Percentiles rank a stretch among this genome's conserved stretches.
Conservation (phyloP, 2,888 invertebrate species). For the Mimas tiliae region DNA sequence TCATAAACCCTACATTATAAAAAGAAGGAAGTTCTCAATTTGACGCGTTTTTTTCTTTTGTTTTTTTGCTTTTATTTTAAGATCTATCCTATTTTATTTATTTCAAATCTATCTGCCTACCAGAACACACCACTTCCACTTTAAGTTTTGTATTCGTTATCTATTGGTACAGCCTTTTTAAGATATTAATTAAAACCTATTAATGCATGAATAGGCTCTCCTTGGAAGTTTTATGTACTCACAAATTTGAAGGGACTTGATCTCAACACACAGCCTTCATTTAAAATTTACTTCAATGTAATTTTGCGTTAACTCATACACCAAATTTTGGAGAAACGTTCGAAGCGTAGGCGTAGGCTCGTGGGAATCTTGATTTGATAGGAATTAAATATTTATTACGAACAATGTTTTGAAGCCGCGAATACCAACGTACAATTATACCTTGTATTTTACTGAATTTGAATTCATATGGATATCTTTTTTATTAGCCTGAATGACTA, state of each 20-base stretch:
- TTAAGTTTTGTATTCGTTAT: too few species aligned
- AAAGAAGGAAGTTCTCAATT: too few species aligned
- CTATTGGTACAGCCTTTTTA: background rate
- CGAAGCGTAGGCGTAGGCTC: constrained; percentile 11
- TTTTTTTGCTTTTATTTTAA: too few species aligned
- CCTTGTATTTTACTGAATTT: background rate
- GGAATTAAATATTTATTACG: constrained; percentile 20
- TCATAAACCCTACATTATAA: too few species aligned
- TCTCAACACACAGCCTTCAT: constrained; percentile 48
- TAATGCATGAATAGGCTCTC: constrained; percentile 46
- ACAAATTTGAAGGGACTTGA: constrained; percentile 35
- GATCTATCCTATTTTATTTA: too few species aligned
- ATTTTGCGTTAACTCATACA: constrained; percentile 13
- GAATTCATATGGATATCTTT: background rate
- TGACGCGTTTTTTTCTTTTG: too few species aligned
- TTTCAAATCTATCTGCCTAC: too few species aligned
- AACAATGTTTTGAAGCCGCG: background rate
- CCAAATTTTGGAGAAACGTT: background rate
- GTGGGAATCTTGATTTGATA: constrained; percentile 23
- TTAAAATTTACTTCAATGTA: constrained; percentile 44
- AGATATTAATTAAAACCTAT: constrained; percentile 39
- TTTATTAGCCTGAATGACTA: too few species aligned
- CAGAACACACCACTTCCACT: too few species aligned
- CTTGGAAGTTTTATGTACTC: constrained; percentile 28
- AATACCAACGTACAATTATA: background rate